Base-by-base conservation (phyloP, 1,140 invertebrate species). In the Pogonomyrmex barbatus region DNA sequence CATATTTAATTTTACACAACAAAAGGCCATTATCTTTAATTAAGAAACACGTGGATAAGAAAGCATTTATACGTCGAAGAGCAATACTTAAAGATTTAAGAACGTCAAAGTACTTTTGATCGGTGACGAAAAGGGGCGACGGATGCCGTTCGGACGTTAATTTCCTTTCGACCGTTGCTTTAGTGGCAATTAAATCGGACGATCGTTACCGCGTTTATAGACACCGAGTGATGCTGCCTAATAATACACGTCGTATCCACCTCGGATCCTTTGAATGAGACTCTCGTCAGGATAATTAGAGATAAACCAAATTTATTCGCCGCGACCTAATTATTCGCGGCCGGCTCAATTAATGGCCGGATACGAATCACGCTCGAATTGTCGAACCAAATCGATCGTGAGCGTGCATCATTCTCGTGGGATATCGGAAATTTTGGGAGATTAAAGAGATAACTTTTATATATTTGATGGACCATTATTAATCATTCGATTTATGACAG, bases 261-360 rank as follows among this genome's bases (percentile, higher is more conserved):
- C 65, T 67, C 67, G 76, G 67, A 68, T 89, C 85, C 90, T 91
- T 91, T 91, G 90, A 91, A 86, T 79, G 47, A 54, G 50, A 70
- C 60, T 70, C 86, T 85, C 78, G 75, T 63, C 77, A 58, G 87
- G 85, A 90, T 91, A 89, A 91, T 91, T 91, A 91, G 87, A 87
- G 90, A 91, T 91, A 91, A 89, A 88, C 89, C 71, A 83, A 91
- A 91, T 91, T 91, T 90, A 91, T 91, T 91, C 87, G 71, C 81
- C 77, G 56, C 89, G 81, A 91, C 89, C 90, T 88, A 91, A 90
- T 91, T 91, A 91, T 88, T 88, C 87, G 89, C 62, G 75, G 75
- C 86, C 82, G 50, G 81, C 88, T 90, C 89, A 90, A 91, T 91
- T 91, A 91, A 91, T 89, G 85, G 84, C 63, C 89, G 50, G 52